These are phyloP conservation scores for Thalassophryne amazonica DNA, from an alignment of 2,797 vertebrate genomes.

Conservation along the genomic window DNA sequence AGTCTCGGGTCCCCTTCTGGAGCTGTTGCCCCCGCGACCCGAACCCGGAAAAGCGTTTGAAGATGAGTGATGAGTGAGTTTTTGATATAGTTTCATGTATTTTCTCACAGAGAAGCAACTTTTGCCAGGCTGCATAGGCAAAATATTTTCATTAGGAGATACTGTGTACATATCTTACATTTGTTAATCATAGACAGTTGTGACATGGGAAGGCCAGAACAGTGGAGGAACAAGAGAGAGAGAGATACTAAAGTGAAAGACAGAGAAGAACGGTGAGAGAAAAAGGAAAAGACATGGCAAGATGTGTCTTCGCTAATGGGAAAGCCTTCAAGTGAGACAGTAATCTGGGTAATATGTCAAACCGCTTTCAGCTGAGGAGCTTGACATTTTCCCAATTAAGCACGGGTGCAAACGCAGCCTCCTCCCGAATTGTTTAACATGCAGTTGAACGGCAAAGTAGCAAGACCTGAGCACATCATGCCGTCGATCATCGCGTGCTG, in stretches of 20 bases:
- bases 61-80: no score
- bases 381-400: conserved; percentile 68
- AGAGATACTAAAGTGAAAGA: conserved; percentile 3
- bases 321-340: conserved; percentile 62
- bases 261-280: not conserved
- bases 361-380: conserved; percentile 36
- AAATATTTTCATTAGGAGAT: no score
- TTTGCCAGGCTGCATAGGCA: no score
- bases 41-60: no score
- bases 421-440: conserved; percentile 60
- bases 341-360: conserved; percentile 69
- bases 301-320: conserved; percentile 53
- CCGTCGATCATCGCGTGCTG: conserved; percentile 27
- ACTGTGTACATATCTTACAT: no score
- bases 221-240: conserved; percentile 4
- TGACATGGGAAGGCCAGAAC: conserved; percentile 1
- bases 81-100: no score
- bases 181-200: not conserved
- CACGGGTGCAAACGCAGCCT: conserved; percentile 35
- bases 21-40: no score
- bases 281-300: conserved; percentile 25
- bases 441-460: conserved; percentile 23
- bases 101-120: no score
- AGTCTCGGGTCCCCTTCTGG: no score
- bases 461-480: conserved; percentile 19